These are phyloP conservation scores for Anisognathus igniventris DNA, from an alignment of 2,797 vertebrate genomes.

Conservation along the genomic window DNA sequence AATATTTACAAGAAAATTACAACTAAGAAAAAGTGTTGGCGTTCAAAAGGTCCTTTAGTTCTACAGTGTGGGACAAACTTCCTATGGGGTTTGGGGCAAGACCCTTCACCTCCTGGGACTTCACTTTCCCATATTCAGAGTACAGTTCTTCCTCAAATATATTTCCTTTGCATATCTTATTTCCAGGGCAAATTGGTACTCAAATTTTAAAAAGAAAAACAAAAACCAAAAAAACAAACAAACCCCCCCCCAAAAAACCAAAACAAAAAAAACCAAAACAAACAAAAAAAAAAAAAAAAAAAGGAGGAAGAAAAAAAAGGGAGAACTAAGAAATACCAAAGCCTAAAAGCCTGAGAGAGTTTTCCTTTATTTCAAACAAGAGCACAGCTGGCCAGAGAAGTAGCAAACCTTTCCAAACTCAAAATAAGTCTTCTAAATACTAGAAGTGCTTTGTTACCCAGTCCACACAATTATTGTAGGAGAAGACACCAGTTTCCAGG, in stretches of 20 bases:
- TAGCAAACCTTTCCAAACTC: not conserved
- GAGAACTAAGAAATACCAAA: not conserved
- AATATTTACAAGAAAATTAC: slow-evolving; percentile 43
- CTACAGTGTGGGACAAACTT: not conserved
- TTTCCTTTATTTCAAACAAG: not conserved
- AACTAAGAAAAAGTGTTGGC: not conserved
- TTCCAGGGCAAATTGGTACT: not conserved
- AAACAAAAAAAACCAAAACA: too few relatives aligned
- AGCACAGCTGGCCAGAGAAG: not conserved
- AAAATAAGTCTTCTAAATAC: not conserved
- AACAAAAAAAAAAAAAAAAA: too few relatives aligned
- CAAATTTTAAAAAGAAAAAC: not conserved
- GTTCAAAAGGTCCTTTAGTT: not conserved
- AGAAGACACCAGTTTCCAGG: not conserved
- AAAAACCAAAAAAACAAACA: too few relatives aligned
- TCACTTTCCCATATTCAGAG: not conserved
- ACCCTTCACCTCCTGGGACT: not conserved
- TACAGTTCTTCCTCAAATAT: not conserved
- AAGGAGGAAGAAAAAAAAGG: not conserved
- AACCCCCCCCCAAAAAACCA: too few relatives aligned
- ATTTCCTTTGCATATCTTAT: not conserved
- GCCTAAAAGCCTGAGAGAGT: not conserved
- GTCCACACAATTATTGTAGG: not conserved
- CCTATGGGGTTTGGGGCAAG: not conserved
- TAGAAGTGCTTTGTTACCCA: not conserved